Base-by-base conservation (phyloP, 1,140 invertebrate species). In the Anoplolepis gracilipes region DNA sequence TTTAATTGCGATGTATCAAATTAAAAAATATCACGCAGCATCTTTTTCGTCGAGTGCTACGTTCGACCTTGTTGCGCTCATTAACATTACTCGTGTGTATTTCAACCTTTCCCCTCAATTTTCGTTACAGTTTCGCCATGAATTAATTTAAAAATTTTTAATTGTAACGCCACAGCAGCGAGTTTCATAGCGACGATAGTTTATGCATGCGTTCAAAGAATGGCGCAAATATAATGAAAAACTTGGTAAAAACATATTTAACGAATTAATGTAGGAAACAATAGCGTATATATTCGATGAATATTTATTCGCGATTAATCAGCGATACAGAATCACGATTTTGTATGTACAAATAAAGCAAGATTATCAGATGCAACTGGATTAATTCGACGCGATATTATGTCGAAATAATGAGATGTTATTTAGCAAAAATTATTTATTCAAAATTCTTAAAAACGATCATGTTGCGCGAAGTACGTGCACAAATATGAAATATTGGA, bases 141-240 rank as follows among this genome's bases (percentile, higher is more conserved):
- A 22, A 28, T 55, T 53, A 82, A 82, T 73, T 61, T 33, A 59
- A 39, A 82, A 82, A 46, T 46, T 82, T 82, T 72, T 82, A 81
- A 81, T 81, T 81, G 30, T 59, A 73, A 33, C 36, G 33, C 55
- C 49, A n/a, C n/a, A 82, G n/a, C 33, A 22, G 39, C 13, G 36
- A 46, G 11, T 13, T 55, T 42, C 36, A 19, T 22, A 30, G 8
- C 5, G 53, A 30, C 42, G 22, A 7, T 16, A 33, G 28, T 46
- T 61, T 4, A 42, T 16, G 53, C 49, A 19, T 22, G 10, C 16
- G 28, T 46, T 42, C 7, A 13, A 16, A 49, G 55, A 22, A 61
- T 25, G 53, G 46, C 16, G 5, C n/a, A 25, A 33, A 33, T 28
- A 33, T 28, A n/a, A 73, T 19, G 19, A 59, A 49, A 49, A 33